Base-by-base conservation (phyloP, 2,888 invertebrate species). In the Endotricha flammealis region DNA sequence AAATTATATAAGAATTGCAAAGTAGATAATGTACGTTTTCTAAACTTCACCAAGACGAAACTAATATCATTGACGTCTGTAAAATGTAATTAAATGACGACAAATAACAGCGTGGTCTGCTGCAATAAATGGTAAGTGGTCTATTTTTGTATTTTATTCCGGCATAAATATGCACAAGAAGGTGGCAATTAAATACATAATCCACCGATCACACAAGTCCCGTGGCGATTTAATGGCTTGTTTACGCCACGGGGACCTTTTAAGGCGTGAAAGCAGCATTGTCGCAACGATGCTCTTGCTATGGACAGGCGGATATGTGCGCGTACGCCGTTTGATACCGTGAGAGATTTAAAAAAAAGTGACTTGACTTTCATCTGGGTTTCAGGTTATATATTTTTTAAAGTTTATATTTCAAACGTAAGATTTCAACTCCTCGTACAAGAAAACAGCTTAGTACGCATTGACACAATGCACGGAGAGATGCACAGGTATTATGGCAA, bases 401-500 rank as follows among this genome's bases (percentile, higher is more conserved):
- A n/a, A n/a, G n/a, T n/a, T n/a, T n/a, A n/a, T n/a, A n/a, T n/a
- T n/a, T n/a, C 52, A 96, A 97, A 65, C 90, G 90, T 34, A 89
- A 89, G 32, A 83, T 87, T 2, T 71, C 94, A 0, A 90, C 92
- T 0, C 59, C 81, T 0, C 88, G 90, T 12, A 93, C 95, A 0
- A 86, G 88, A 39, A 90, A 91, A 52, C 81, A 97, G 20, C 74
- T 97, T 1, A 90, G 90, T 34, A 91, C 91, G 8, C 89, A 91
- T 50, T 86, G 95, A 29, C 89, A 90, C 35, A 88, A 89, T 40
- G 91, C 92, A 1, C 76, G 93, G 0, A 91, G 92, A 42, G 97
- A 98, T 64, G 75, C 90, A 0, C 85, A 91, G 0, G 89, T 90
- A 8, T 73, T 90, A 14, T 94, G 93, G 91, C 85, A 90, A 0